Base-by-base conservation (phyloP, 2,888 invertebrate species). In the Clusia tigrina region DNA sequence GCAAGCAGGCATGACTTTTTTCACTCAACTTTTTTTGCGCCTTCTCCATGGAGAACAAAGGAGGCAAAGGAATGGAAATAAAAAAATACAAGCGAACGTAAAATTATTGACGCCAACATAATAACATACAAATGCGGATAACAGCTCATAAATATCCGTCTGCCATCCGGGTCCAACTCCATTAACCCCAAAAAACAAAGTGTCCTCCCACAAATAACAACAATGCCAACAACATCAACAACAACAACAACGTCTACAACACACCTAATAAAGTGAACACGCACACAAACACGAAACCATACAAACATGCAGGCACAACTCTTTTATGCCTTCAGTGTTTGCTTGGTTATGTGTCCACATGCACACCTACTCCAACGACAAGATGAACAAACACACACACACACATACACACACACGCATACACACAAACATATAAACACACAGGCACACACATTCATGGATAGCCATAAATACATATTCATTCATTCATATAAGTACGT, bases 61-160 rank as follows among this genome's bases (percentile, higher is more conserved):
- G 54, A 32, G 32, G 32, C 37, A 54, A 6, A 32, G 60, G 37
- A 54, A 17, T n/a, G n/a, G 32, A 60, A 48, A 22, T n/a, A 54
- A 54, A 54, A 22, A 54, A 26, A 25, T 22, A 48, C 18, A 26
- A 60, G 54, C 42, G 25, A 54, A 46, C 60, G 48, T 55, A 48
- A 60, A 60, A 51, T 60, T 60, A 60, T 55, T 60, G 60, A 48
- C 51, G 51, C 26, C 55, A 60, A 54, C 22, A 55, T 48, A 60
- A 60, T 60, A 48, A 48, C 60, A 55, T 51, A 55, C 55, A 48
- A 48, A 48, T 48, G 22, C 48, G 48, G 18, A 15, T 48, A 48
- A 55, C 60, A 55, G 57, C 59, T 62, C 62, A 62, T 60, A 67
- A 62, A 65, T 63, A 65, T 61, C 59, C 57, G 59, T 52, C 58